A percentile compares a stretch with the other conserved stretches of the same genome.
Evolutionary conservation across 2,113 vertebrate species (phyloP).

Genomic region (Eira barbara): DNA sequence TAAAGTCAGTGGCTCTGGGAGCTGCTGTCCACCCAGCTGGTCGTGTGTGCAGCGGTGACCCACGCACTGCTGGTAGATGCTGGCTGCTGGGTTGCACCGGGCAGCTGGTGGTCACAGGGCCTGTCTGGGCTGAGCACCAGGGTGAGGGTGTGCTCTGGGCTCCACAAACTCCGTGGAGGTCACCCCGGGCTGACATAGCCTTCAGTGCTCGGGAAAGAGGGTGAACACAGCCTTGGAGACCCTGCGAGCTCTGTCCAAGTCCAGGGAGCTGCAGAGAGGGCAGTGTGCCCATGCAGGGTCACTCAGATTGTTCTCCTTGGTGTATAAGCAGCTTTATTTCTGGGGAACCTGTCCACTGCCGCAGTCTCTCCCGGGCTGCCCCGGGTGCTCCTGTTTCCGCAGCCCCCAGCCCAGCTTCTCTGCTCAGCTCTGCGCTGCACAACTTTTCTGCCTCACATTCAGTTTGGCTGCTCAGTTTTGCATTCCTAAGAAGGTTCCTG

Average conservation of each 20-base stretch:
- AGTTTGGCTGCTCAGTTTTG: background rate
- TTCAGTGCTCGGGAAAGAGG: too few relatives aligned
- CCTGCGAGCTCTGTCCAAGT: background rate
- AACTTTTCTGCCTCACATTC: fast-evolving
- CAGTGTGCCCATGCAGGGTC: fast-evolving
- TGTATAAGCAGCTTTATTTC: background rate
- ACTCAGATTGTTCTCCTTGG: background rate
- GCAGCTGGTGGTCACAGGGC: background rate
- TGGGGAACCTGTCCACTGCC: fast-evolving
- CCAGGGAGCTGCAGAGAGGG: background rate
- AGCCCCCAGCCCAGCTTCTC: background rate
- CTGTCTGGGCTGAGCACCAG: background rate
- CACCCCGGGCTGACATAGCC: too few relatives aligned
- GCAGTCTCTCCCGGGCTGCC: background rate
- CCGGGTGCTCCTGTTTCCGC: background rate
- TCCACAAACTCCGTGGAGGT: background rate
- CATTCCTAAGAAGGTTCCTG: background rate
- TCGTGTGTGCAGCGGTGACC: background rate
- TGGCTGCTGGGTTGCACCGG: too few relatives aligned
- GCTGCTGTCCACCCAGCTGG: background rate
- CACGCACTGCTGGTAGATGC: fast-evolving
- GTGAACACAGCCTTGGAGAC: background rate
- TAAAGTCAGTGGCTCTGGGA: background rate
- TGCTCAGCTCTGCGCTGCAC: background rate
- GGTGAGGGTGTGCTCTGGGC: background rate